Percentiles rank a stretch among this genome's conserved stretches.
Conservation (phyloP, 2,113 vertebrate genomes). For the Notothenia rossii region DNA sequence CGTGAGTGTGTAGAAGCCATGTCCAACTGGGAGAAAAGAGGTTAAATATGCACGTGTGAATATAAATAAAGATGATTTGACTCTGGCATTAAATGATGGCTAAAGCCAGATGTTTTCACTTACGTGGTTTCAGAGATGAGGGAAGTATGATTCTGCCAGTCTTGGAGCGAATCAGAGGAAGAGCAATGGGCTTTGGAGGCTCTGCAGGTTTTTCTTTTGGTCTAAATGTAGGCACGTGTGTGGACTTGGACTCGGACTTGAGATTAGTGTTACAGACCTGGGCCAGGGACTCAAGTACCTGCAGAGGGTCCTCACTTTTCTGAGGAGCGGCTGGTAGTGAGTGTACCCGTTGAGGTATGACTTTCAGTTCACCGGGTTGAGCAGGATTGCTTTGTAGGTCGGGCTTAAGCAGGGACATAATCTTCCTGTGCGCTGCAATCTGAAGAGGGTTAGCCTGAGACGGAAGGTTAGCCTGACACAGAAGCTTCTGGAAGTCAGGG, state of each 20-base stretch:
- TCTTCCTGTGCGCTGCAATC: background rate
- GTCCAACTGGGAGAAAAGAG: slow-evolving; percentile 36
- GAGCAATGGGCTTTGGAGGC: background rate
- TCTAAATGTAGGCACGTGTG: too few relatives aligned
- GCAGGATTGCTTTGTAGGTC: background rate
- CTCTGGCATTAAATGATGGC: background rate
- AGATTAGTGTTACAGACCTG: background rate
- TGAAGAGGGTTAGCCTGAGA: background rate
- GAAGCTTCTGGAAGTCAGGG: rapidly evolving
- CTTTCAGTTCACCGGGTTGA: background rate
- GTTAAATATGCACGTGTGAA: background rate
- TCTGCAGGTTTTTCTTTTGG: background rate
- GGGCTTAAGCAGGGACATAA: background rate
- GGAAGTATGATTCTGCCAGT: slow-evolving; percentile 74
- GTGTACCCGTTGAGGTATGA: background rate
- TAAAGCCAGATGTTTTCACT: slow-evolving; percentile 13
- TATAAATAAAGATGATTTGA: background rate
- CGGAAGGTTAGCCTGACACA: background rate
- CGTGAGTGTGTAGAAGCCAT: slow-evolving; percentile 57
- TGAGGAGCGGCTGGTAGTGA: background rate
- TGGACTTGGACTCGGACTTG: background rate
- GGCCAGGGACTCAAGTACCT: background rate
- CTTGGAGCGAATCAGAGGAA: slow-evolving; percentile 73
- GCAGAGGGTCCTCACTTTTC: background rate
- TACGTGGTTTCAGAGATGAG: slow-evolving; percentile 72